Conservation (phyloP, 1,140 invertebrate genomes). For the Melitaea cinxia region DNA sequence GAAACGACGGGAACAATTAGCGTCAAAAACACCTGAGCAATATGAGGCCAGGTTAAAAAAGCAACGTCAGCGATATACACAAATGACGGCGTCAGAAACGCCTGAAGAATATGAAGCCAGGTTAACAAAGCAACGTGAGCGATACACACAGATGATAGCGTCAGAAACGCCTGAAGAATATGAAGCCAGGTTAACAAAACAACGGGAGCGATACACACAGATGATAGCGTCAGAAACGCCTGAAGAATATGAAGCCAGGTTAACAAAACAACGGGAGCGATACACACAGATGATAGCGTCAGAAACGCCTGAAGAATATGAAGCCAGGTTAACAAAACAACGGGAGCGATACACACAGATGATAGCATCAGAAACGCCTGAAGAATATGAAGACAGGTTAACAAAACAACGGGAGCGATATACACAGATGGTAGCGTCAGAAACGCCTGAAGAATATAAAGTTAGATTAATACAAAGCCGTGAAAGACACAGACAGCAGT, state of each 20-base stretch:
- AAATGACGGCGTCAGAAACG: constrained; percentile 11
- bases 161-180: constrained; percentile 2
- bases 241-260: constrained; percentile 1
- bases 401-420: neutral
- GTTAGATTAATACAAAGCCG: constrained; percentile 18
- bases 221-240: neutral
- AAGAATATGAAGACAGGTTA: neutral
- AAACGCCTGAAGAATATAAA: neutral
- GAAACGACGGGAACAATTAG: constrained; percentile 2
- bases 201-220: neutral
- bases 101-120: neutral
- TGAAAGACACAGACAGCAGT: constrained; percentile 25
- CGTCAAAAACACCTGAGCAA: constrained; percentile 2
- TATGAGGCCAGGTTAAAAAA: constrained; percentile 30
- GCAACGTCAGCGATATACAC: constrained; percentile 32
- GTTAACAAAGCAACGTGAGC: neutral
- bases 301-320: constrained; percentile 2
- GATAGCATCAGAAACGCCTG: neutral
- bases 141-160: neutral
- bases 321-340: neutral
- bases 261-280: neutral
- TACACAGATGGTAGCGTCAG: constrained; percentile 1
- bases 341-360: neutral
- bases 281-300: neutral
- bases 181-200: neutral